phyloP scores from a whole-genome alignment of 2,113 vertebrate genomes.

The Phyllopteryx taeniolatus region DNA sequence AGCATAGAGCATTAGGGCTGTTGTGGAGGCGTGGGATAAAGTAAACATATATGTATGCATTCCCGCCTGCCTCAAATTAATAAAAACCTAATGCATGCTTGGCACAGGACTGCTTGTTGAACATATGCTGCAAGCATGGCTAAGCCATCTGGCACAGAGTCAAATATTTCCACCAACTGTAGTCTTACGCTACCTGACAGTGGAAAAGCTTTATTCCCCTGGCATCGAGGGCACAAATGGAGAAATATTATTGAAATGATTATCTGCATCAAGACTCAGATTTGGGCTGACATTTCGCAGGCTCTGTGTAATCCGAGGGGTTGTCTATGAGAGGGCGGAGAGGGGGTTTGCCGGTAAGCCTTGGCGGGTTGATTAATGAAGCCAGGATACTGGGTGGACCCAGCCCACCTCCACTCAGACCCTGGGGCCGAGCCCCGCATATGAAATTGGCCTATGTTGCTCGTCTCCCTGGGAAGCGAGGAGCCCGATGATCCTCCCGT shows the following conservation, averaged over 20 bases:
- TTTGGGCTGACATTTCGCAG: slow-evolving; percentile 99
- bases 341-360: slow-evolving; percentile 93
- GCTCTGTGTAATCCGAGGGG: slow-evolving; percentile 99
- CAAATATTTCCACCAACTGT: slow-evolving; percentile 99
- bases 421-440: slow-evolving; percentile 88
- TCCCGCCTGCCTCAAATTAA: slow-evolving; percentile 94
- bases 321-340: slow-evolving; percentile 98
- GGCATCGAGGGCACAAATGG: slow-evolving; percentile 99
- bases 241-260: slow-evolving; percentile 99
- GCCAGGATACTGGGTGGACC: slow-evolving; percentile 92
- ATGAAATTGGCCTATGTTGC: slow-evolving; percentile 81
- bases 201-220: slow-evolving; percentile 99
- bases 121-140: slow-evolving; percentile 98
- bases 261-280: slow-evolving; percentile 99
- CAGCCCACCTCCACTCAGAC: slow-evolving; percentile 96
- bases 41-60: slow-evolving; percentile 93
- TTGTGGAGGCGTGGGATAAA: slow-evolving; percentile 68
- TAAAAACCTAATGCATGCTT: slow-evolving; percentile 92
- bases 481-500: slow-evolving; percentile 52
- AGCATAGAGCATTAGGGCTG: not conserved
- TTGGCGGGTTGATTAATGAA: slow-evolving; percentile 99
- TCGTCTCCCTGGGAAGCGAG: slow-evolving; percentile 73
- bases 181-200: slow-evolving; percentile 99
- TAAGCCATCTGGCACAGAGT: slow-evolving; percentile 99
- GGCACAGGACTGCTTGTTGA: slow-evolving; percentile 97